phyloP scores from a whole-genome alignment of 1,140 invertebrate genomes.

The Artemia franciscana region DNA sequence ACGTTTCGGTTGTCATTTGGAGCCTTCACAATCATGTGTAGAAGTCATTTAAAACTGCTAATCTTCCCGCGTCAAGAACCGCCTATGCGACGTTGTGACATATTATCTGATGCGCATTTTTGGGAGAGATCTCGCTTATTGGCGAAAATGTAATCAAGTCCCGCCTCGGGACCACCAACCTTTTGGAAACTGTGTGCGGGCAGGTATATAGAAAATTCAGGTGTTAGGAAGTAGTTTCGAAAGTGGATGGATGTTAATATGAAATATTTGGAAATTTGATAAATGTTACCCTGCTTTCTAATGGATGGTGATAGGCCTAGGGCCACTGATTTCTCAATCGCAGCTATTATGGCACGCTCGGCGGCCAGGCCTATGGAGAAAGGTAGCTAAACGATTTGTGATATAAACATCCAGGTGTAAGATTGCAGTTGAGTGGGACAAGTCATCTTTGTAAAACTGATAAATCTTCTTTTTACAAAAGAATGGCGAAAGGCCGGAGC shows the following conservation, averaged over 20 bases:
- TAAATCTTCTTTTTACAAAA: too few relatives aligned
- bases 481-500: too few relatives aligned
- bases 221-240: background rate
- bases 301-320: background rate
- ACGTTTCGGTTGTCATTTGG: background rate
- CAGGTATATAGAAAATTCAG: background rate
- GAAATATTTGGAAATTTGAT: background rate
- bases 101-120: background rate
- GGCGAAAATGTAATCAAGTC: background rate
- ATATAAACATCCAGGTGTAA: too few relatives aligned
- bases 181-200: background rate
- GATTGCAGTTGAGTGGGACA: too few relatives aligned
- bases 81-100: background rate
- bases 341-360: background rate
- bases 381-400: too few relatives aligned
- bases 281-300: background rate
- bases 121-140: too few relatives aligned
- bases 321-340: background rate
- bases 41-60: background rate
- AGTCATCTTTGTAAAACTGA: too few relatives aligned
- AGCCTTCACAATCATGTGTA: background rate
- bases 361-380: too few relatives aligned
- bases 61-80: background rate
- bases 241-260: background rate
- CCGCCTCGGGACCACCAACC: background rate